Evolutionary conservation across 92 coral and sea anemone species (phyloP).

Genomic region (Epizoanthus fatuus): DNA sequence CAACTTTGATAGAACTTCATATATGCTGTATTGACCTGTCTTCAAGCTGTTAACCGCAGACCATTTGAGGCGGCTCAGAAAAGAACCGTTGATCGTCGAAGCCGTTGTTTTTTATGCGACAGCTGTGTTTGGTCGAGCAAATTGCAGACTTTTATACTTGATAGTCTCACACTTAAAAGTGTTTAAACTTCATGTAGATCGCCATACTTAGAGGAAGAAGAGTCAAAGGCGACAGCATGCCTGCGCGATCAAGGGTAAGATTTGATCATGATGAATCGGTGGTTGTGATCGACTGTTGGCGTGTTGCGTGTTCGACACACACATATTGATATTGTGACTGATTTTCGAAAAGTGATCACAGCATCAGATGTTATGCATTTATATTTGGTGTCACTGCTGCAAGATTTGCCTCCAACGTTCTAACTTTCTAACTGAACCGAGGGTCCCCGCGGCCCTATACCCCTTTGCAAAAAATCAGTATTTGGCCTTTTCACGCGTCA

Average conservation of each 20-base stretch:
- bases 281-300: no score
- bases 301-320: no score
- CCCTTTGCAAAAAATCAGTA: no score
- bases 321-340: no score
- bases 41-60: conserved; percentile 1
- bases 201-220: background rate
- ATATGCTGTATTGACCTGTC: conserved; percentile 13
- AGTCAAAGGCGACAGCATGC: background rate
- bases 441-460: no score
- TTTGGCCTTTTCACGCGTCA: no score
- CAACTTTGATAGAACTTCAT: background rate
- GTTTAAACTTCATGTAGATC: background rate
- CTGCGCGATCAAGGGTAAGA: conserved; percentile 43
- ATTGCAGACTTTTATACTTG: background rate
- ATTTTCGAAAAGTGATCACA: no score
- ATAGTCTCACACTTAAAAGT: background rate
- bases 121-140: background rate
- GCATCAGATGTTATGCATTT: no score
- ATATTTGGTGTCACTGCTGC: no score
- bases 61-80: conserved; percentile 16
- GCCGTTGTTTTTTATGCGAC: background rate
- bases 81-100: conserved; percentile 19
- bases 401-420: no score
- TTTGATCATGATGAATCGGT: background rate
- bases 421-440: no score